Conservation (phyloP, 2,888 invertebrate genomes). For the Rambutsinella grinnellia region DNA sequence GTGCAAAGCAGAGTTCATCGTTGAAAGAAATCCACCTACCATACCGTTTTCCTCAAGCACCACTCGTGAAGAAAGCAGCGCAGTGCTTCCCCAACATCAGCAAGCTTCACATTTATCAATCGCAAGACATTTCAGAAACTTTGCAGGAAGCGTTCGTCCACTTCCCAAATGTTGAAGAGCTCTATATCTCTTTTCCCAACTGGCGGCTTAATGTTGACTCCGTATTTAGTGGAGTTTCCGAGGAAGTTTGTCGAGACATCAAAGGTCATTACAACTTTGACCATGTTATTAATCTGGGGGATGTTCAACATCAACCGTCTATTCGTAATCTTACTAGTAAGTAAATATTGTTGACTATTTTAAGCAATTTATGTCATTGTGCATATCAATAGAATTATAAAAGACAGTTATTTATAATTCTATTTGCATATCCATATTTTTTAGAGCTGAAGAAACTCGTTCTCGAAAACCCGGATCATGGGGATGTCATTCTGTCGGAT, state of each 20-base stretch:
- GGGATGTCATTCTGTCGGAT: conserved; percentile 30
- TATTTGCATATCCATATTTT: conserved; percentile 2
- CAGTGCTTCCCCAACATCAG: conserved; percentile 38
- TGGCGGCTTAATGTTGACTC: conserved; percentile 34
- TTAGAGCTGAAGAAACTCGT: conserved; percentile 40
- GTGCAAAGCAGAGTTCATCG: not conserved
- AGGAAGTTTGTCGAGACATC: conserved; percentile 28
- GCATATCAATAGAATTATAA: too few relatives aligned
- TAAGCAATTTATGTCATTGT: not conserved
- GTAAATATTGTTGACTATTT: not conserved
- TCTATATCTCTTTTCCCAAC: conserved; percentile 28
- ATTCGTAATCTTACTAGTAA: conserved; percentile 36
- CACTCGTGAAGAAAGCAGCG: conserved; percentile 8
- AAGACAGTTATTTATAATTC: too few relatives aligned
- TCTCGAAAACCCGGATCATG: conserved; percentile 19
- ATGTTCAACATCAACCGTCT: conserved; percentile 37
- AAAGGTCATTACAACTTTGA: conserved; percentile 28
- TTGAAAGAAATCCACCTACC: conserved; percentile 30
- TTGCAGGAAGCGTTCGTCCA: conserved; percentile 28
- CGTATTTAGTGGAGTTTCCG: conserved; percentile 35
- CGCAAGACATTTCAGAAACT: conserved; percentile 18
- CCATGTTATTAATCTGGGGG: conserved; percentile 9
- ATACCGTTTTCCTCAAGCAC: conserved; percentile 10
- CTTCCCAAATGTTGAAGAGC: conserved; percentile 22
- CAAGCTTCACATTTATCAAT: conserved; percentile 16